Conservation (phyloP, 2,113 vertebrate genomes). For the human (Homo sapiens) region GRCh38 chr11:12502001-12502500, state of each 20-base stretch:
- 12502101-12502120: neutral
- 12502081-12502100: neutral
- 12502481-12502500: neutral
- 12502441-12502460: neutral
- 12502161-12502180: neutral
- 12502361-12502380: constrained; percentile 76
- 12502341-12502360: constrained; percentile 78
- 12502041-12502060: neutral
- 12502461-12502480: neutral
- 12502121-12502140: neutral
- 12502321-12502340: constrained; percentile 75
- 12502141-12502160: neutral
- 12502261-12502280: constrained; percentile 74
- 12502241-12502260: constrained; percentile 71
- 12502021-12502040: neutral
- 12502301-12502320: constrained; percentile 81
- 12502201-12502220: constrained; percentile 53
- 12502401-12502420: constrained; percentile 73
- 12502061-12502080: neutral
- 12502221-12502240: constrained; percentile 72
- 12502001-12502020: neutral
- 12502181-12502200: constrained; percentile 38
- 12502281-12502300: constrained; percentile 83
- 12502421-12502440: constrained; percentile 75
- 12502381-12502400: constrained; percentile 71